Evolutionary conservation across 2,113 vertebrate genomes (phyloP).

Genomic region (Ranitomeya imitator): DNA sequence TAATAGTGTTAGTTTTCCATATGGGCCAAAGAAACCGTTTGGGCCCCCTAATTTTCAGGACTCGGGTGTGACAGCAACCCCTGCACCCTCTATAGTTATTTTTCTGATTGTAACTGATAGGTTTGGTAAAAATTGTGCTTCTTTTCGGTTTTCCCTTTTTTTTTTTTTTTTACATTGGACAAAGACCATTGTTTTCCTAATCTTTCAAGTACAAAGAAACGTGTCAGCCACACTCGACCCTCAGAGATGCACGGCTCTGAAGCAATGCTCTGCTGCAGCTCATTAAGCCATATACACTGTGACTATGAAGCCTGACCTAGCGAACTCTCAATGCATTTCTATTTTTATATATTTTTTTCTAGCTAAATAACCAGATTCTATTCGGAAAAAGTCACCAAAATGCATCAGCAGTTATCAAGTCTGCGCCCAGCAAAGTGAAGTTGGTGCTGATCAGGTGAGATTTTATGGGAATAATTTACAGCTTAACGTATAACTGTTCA

Average conservation of each 20-base stretch:
- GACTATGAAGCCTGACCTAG: background rate
- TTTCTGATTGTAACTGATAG: too few species aligned
- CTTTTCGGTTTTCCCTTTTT: too few species aligned
- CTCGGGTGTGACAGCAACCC: too few species aligned
- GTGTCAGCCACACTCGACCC: too few species aligned
- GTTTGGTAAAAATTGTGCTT: too few species aligned
- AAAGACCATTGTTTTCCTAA: too few species aligned
- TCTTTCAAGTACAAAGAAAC: too few species aligned
- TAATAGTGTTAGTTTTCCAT: too few species aligned
- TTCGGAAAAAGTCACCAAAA: slow-evolving; percentile 97
- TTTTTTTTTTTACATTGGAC: background rate
- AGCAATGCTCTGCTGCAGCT: background rate
- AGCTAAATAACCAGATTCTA: slow-evolving; percentile 94
- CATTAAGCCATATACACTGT: background rate
- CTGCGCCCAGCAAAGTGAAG: slow-evolving; percentile 84
- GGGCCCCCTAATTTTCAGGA: too few species aligned
- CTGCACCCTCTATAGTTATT: too few species aligned
- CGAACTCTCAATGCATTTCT: background rate
- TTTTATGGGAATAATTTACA: background rate
- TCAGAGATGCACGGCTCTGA: background rate
- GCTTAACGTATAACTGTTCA: background rate
- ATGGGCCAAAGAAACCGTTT: too few species aligned
- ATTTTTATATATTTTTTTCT: slow-evolving; percentile 39
- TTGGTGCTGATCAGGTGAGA: slow-evolving; percentile 92
- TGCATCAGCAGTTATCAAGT: slow-evolving; percentile 95